Base-by-base conservation (phyloP, 1,140 invertebrate genomes). In the Drosophila nebulosa region DNA sequence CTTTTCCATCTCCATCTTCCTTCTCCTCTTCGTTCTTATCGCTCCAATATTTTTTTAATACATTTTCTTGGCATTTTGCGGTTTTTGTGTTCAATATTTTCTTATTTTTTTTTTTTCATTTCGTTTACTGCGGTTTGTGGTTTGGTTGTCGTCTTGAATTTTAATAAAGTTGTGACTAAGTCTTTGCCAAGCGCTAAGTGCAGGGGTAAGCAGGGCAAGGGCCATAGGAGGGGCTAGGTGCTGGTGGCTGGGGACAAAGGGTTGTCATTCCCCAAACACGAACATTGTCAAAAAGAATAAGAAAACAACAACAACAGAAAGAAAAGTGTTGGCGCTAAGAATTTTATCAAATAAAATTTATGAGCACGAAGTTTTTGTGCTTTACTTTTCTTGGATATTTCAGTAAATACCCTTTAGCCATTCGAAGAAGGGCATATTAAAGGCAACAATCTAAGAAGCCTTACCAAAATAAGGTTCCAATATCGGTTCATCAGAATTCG, bases 81-180 rank as follows among this genome's bases (percentile, higher is more conserved):
- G 39, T 46, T 46, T 46, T 46, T 21, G 9, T 12, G 16, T 46
- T 21, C 9, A 7, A 9, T 21, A 18, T 46, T 46, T 10, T 39
- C 21, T 55, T 59, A 57, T 77, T 67, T 10, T 10, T 39, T 46
- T 55, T 59, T 61, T 77, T 67, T 10, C 26, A 59, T 36, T 59
- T 59, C 12, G 32, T 62, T 63, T 53, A 59, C 61, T 57, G 67
- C 69, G 69, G 53, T 61, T 73, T 63, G 36, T 14, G 68, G 16
- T 59, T 36, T 46, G 81, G 58, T 80, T 72, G 61, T 69, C 66
- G 78, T 78, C 61, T 64, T 85, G 81, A 85, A 85, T 85, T 85
- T 85, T 85, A 85, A 85, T 85, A 85, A 86, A 81, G 66, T 74
- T 59, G 39, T 64, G 52, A 36, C 32, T 60, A 58, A 39, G 55